phyloP scores from a whole-genome alignment of 2,888 invertebrate genomes.

The Myopa testacea region DNA sequence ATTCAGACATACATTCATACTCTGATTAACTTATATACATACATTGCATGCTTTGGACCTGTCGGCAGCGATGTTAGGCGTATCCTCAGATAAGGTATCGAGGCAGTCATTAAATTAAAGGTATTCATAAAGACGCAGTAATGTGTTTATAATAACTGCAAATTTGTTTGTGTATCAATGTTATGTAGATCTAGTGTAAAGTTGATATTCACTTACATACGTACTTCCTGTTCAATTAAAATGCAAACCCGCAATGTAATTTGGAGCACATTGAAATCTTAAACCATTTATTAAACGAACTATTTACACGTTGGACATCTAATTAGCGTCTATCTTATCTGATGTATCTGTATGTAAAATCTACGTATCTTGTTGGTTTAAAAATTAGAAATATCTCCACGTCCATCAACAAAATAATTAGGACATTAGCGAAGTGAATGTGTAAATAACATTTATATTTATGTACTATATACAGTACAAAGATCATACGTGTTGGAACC shows the following conservation, averaged over 20 bases:
- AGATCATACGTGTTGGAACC: too few species aligned
- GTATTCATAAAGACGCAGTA: not conserved
- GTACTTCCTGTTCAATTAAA: not conserved
- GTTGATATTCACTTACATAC: not conserved
- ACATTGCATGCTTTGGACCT: too few species aligned
- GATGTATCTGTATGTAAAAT: not conserved
- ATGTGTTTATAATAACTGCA: too few species aligned
- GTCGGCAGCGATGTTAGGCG: too few species aligned
- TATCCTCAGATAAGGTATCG: not conserved
- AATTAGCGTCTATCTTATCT: slow-evolving; percentile 21
- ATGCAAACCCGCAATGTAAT: not conserved
- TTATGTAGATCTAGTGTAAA: not conserved
- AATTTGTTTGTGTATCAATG: not conserved
- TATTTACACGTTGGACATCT: not conserved
- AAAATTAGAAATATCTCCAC: slow-evolving; percentile 11
- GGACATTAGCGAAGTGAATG: not conserved
- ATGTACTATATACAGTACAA: not conserved
- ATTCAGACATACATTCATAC: too few species aligned
- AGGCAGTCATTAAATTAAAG: not conserved
- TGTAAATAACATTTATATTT: too few species aligned
- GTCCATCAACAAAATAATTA: slow-evolving; percentile 31
- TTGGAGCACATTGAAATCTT: not conserved
- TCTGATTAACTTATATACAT: too few species aligned
- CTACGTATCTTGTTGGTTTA: not conserved
- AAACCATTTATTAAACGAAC: slow-evolving; percentile 3